phyloP scores from a whole-genome alignment of 2,113 vertebrate genomes.

The Muntiacus reevesi region DNA sequence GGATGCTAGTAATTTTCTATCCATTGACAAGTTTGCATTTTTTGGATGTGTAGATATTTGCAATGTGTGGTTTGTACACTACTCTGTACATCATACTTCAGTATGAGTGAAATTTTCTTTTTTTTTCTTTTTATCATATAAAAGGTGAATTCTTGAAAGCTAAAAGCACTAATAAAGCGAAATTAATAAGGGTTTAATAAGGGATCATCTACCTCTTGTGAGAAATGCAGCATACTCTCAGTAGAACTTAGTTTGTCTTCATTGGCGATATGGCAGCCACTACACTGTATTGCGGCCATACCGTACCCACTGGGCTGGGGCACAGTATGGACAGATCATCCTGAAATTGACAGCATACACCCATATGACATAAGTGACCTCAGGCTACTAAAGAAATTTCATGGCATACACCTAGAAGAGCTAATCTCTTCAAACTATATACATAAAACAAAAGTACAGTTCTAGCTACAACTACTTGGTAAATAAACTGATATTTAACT shows the following conservation, averaged over 20 bases:
- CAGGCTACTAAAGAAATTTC: neutral
- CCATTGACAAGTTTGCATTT: neutral
- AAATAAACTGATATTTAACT: neutral
- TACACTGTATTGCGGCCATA: neutral
- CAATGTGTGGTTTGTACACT: neutral
- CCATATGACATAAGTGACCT: neutral
- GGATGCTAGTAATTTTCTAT: neutral
- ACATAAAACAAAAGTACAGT: neutral
- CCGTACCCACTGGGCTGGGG: neutral
- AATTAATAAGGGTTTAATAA: neutral
- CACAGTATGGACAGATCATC: neutral
- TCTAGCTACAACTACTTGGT: neutral
- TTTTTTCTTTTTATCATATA: neutral
- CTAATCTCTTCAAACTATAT: neutral
- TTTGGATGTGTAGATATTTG: neutral
- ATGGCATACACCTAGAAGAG: neutral
- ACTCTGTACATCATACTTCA: neutral
- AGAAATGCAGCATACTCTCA: neutral
- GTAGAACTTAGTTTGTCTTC: neutral
- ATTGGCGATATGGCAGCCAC: neutral
- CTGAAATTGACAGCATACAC: neutral
- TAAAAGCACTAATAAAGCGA: neutral
- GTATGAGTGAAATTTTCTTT: neutral
- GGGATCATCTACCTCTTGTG: neutral
- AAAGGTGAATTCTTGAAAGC: neutral